Base-by-base conservation (phyloP, 2,888 invertebrate species). In the Torymus aiolomorphi region DNA sequence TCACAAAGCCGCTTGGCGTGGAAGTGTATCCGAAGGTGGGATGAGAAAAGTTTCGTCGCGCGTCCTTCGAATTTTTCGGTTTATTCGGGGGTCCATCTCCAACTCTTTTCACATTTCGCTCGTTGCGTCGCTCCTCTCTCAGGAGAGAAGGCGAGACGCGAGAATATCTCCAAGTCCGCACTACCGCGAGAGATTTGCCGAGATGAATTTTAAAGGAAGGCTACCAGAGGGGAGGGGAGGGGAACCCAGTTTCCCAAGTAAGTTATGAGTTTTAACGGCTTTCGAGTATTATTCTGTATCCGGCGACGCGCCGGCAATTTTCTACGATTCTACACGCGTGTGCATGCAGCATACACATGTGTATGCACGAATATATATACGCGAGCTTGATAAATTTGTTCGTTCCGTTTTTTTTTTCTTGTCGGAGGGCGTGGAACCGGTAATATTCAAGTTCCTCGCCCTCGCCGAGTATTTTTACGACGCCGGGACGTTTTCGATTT, bases 261-360 rank as follows among this genome's bases (percentile, higher is more conserved):
- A 76, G 62, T 69, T 76, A 69, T 31, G 69, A 76, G 76, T 69
- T 76, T 76, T 69, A 69, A 69, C 59, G 72, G 62, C 61, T 75
- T 69, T 61, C 18, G 42, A 56, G 69, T 62, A 69, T 61, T 62
- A 62, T 67, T 69, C 61, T 69, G 42, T 42, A 42, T 42, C 14
- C 20, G 51, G 14, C 56, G 57, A 16, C n/a, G 56, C n/a, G 70
- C 49, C 16, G 59, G 16, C 11, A 57, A 52, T 70, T 56, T 57
- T 69, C 13, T 5, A 42, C 42, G 42, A 42, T 8, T 42, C 42
- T 42, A 42, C 42, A 42, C 42, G 42, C 8, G 42, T 42, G 8
- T 42, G 8, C 8, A 42, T 42, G 42, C 8, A 31, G 31, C 1
- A 20, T 20, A 2, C 2, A 20, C 20, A 20, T 20, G 20, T 20